phyloP scores from a whole-genome alignment of 2,888 invertebrate species.

The Rhagonycha lutea region DNA sequence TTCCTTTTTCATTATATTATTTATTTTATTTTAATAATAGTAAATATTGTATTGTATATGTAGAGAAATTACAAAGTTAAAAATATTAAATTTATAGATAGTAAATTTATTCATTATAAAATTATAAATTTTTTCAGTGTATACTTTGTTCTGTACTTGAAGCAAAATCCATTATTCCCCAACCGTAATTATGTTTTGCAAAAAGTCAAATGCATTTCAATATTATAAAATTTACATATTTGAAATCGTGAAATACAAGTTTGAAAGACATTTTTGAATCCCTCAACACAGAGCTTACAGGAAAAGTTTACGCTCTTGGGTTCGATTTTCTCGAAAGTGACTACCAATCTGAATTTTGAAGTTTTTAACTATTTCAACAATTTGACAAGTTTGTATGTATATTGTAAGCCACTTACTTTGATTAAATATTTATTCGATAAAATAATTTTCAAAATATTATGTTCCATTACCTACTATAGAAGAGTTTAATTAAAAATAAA shows the following conservation, averaged over 20 bases:
- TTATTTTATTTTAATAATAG: too few species aligned
- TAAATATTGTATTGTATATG: too few species aligned
- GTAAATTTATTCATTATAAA: too few species aligned
- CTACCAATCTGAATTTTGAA: slow-evolving; percentile 1
- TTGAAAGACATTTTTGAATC: not conserved
- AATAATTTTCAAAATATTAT: not conserved
- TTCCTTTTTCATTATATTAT: too few species aligned
- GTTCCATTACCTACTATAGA: too few species aligned
- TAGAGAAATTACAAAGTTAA: too few species aligned
- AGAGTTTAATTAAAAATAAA: not conserved
- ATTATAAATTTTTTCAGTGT: too few species aligned
- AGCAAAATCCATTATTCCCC: not conserved
- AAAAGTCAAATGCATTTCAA: not conserved
- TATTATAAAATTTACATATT: not conserved
- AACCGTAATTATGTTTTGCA: not conserved
- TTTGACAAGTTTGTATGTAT: not conserved
- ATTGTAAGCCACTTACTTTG: not conserved
- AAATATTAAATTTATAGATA: too few species aligned
- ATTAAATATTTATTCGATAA: not conserved
- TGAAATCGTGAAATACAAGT: not conserved
- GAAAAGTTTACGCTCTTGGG: not conserved
- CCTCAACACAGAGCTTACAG: not conserved
- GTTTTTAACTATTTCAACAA: not conserved
- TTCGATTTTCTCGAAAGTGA: not conserved
- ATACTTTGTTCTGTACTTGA: too few species aligned